These are phyloP conservation scores for Periophthalmodon schlosseri DNA, from an alignment of 2,113 vertebrate genomes.

Conservation along the genomic window DNA sequence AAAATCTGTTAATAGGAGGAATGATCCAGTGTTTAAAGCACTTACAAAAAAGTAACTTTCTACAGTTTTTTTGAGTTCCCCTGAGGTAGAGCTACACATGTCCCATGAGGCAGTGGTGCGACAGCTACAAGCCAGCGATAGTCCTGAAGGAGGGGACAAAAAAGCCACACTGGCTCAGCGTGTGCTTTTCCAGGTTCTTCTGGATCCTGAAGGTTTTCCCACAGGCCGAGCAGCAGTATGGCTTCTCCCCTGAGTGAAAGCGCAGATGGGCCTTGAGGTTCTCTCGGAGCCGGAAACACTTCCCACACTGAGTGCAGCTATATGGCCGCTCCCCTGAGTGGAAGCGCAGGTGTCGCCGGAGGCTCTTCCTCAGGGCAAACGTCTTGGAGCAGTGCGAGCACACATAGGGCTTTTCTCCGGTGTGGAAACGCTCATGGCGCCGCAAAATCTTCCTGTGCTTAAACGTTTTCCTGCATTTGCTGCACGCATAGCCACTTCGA, in stretches of 20 bases:
- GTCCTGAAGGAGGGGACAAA: constrained; percentile 56
- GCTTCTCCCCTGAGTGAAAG: constrained; percentile 75
- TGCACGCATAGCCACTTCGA: constrained; percentile 57
- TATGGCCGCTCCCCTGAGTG: constrained; percentile 76
- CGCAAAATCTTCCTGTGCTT: constrained; percentile 69
- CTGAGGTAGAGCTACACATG: constrained; percentile 48
- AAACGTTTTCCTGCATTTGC: constrained; percentile 68
- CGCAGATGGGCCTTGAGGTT: constrained; percentile 74
- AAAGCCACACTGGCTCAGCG: constrained; percentile 33
- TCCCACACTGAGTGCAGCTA: constrained; percentile 65
- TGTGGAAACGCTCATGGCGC: constrained; percentile 76
- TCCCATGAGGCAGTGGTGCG: not conserved
- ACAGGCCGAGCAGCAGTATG: constrained; percentile 64
- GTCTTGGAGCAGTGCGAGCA: constrained; percentile 66
- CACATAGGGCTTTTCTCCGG: constrained; percentile 70
- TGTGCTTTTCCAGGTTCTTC: constrained; percentile 72
- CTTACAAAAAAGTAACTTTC: not conserved
- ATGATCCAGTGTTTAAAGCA: not conserved
- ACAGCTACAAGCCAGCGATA: constrained; percentile 57
- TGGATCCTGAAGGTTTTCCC: constrained; percentile 70
- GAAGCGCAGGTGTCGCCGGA: constrained; percentile 71
- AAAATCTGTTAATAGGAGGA: not conserved
- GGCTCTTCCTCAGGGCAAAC: constrained; percentile 73
- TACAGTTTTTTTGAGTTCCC: not conserved
- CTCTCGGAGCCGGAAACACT: constrained; percentile 73